Evolutionary conservation across 1,140 invertebrate genomes (phyloP), one percentile per base, ranked within the genome.

Genomic region (Drosophila triauraria): DNA sequence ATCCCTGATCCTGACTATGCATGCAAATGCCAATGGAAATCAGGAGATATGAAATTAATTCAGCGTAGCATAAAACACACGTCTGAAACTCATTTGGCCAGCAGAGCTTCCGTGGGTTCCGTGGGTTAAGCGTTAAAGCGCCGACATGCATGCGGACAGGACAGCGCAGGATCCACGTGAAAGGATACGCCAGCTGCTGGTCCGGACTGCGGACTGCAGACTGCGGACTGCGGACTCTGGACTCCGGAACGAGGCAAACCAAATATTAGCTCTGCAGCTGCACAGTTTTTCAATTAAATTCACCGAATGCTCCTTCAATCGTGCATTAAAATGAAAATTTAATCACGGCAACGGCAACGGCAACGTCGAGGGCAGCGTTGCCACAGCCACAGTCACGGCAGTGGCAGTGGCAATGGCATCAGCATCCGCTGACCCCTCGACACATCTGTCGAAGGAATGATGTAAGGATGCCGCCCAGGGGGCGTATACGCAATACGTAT

Each of bases 321-420:
- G 84, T 88, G 84, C 85, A 88, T 84, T 84, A 80, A 88, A 88
- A 88, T 90, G 80, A 88, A 88, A 88, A 88, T 87, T 87, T 90
- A 88, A 88, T 87, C 84, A 81, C 86, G 81, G 64, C 84, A 84
- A 56, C 30, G 57, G 61, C 53, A 40, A 56, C 35, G 42, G 54
- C 47, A 6, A 17, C 27, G 27, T 30, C 20, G 20, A 20, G 20
- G 20, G 20, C 20, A 20, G 1, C 20, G 20, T 20, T 20, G 20
- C 3, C 82, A 78, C 82, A 75, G 58, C 75, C 75, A 44, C 20
- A 43, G 56, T 54, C 30, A 48, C 20, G 20, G 20, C 20, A 20
- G 20, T 20, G 57, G 47, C 43, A 10, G 13, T 10, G 59, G 23
- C 40, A 4, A 30, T 53, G 30, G 58, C 54, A 83, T 67, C 50